Evolutionary conservation across 2,797 vertebrate genomes (phyloP).

Genomic region (Orientallactaga sibirica): DNA sequence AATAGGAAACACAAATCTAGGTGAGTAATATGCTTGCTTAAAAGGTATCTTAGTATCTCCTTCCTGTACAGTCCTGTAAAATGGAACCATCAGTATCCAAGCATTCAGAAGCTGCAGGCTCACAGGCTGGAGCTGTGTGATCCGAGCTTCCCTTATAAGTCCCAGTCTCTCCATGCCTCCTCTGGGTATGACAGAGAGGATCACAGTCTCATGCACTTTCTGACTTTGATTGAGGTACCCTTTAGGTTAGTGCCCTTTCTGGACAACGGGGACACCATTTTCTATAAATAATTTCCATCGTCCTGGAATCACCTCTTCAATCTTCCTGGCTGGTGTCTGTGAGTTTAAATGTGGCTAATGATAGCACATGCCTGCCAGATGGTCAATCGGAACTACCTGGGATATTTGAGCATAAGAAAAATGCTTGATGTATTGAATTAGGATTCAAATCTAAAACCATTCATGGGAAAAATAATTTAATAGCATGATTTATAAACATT

Average conservation of each 20-base stretch:
- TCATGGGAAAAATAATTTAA: slow-evolving; percentile 55
- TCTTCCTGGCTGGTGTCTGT: slow-evolving; percentile 71
- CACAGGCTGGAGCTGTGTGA: not conserved
- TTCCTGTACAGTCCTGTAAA: slow-evolving; percentile 1
- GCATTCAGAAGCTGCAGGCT: not conserved
- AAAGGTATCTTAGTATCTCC: not conserved
- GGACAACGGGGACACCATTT: slow-evolving; percentile 47
- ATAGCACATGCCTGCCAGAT: slow-evolving; percentile 63
- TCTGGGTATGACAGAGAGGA: not conserved
- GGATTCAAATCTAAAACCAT: slow-evolving; percentile 31
- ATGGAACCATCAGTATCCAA: slow-evolving; percentile 4
- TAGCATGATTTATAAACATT: slow-evolving; percentile 27
- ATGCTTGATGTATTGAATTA: slow-evolving; percentile 47
- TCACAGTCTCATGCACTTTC: not conserved
- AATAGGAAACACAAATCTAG: slow-evolving; percentile 56
- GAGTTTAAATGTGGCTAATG: slow-evolving; percentile 74
- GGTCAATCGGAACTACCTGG: slow-evolving; percentile 53
- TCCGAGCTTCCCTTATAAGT: not conserved
- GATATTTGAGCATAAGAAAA: slow-evolving; percentile 68
- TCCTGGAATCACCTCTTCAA: slow-evolving; percentile 49
- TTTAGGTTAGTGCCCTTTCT: slow-evolving; percentile 43
- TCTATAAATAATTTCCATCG: slow-evolving; percentile 51
- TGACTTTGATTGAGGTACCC: slow-evolving; percentile 13
- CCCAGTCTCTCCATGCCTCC: not conserved
- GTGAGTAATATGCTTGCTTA: not conserved